Conservation (phyloP, 2,888 invertebrate genomes). For the Plusia festucae region DNA sequence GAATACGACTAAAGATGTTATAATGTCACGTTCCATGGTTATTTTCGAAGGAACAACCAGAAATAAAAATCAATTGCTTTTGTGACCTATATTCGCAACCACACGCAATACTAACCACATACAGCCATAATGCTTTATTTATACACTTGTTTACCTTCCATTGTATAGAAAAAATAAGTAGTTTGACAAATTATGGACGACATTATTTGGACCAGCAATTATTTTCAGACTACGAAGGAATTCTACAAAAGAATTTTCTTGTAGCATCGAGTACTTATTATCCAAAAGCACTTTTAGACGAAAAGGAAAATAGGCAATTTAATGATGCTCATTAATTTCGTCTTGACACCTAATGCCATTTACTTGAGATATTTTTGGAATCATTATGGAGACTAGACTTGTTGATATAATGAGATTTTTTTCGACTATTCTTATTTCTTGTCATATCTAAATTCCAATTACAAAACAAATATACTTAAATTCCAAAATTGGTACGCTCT, state of each 20-base stretch:
- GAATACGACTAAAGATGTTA: not conserved
- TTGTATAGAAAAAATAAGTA: slow-evolving; percentile 12
- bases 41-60: slow-evolving; percentile 13
- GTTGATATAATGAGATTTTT: not conserved
- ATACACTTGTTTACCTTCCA: slow-evolving; percentile 37
- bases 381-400: not conserved
- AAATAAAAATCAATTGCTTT: slow-evolving; percentile 24
- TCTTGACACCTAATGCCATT: slow-evolving; percentile 15
- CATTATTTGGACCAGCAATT: slow-evolving; percentile 12
- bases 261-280: slow-evolving; percentile 8
- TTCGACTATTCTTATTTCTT: not conserved
- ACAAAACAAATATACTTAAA: too few relatives aligned
- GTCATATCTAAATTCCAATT: too few relatives aligned
- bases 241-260: not conserved
- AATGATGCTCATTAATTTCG: slow-evolving; percentile 25
- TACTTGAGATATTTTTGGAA: slow-evolving; percentile 11
- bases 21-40: not conserved
- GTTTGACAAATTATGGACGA: not conserved
- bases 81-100: slow-evolving; percentile 23
- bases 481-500: too few relatives aligned
- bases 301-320: slow-evolving; percentile 18
- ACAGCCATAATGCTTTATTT: slow-evolving; percentile 30
- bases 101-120: slow-evolving; percentile 17
- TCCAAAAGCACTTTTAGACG: not conserved
- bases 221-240: slow-evolving; percentile 3